These are phyloP conservation scores for Lithobates sylvaticus DNA, from an alignment of 2,797 vertebrate species.

Conservation along the genomic window DNA sequence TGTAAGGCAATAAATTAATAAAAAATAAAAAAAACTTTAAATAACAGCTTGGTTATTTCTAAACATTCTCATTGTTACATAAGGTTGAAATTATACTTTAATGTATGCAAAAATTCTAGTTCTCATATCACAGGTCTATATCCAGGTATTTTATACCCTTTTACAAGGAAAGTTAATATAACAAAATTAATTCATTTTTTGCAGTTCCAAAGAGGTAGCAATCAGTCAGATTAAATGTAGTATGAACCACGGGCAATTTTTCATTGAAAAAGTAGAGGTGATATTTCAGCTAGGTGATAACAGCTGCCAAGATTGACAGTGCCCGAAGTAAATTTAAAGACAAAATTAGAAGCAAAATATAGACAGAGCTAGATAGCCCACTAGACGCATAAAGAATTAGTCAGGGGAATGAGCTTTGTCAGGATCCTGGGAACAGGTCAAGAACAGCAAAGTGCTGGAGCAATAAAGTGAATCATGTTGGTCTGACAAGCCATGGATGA, in stretches of 20 bases:
- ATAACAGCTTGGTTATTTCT: no score
- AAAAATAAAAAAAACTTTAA: no score
- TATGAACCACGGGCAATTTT: neutral
- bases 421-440: slow-evolving; percentile 30
- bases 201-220: neutral
- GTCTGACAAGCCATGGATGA: slow-evolving; percentile 27
- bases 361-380: neutral
- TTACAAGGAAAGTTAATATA: neutral
- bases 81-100: no score
- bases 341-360: slow-evolving; percentile 34
- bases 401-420: slow-evolving; percentile 27
- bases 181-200: neutral
- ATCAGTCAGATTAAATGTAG: slow-evolving; percentile 2
- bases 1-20: no score
- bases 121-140: no score
- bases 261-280: neutral
- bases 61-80: no score
- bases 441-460: slow-evolving; percentile 30
- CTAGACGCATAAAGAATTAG: slow-evolving; percentile 35
- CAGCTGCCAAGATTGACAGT: slow-evolving; percentile 34
- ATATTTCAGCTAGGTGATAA: slow-evolving; percentile 8
- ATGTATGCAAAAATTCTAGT: no score
- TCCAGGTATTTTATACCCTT: no score
- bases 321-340: slow-evolving; percentile 12
- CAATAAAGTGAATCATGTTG: slow-evolving; percentile 32